Base-by-base conservation (phyloP, 2,888 invertebrate species). In the Drosophila multiciliata region DNA sequence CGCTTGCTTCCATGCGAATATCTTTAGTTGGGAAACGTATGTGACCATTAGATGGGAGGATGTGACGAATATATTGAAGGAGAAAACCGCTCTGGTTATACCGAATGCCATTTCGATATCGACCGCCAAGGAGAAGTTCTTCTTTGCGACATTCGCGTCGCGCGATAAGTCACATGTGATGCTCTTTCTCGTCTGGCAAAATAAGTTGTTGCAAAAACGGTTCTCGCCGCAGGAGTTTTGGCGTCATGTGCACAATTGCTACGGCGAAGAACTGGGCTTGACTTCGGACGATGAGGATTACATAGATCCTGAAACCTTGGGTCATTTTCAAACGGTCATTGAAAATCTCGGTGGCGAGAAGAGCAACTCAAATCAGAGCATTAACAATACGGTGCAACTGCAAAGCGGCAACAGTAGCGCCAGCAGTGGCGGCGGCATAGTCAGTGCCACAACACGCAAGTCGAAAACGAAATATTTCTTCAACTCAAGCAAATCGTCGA, bases 1-100 rank as follows among this genome's bases (percentile, higher is more conserved):
- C 94, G 95, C 99, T 72, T 99, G 99, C 93, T 99, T 99, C 94
- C 97, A 99, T 94, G 98, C 99, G 29, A 99, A 98, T 93, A 99
- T 99, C 91, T 98, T 99, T 93, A 96, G 98, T 89, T 99, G 98
- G 98, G 98, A 99, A 94, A 99, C 98, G 8, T 95, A 95, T 91
- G 94, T 98, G 75, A 96, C 95, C 60, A 94, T 99, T 61, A 95
- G 96, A 83, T 98, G 98, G 96, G 97, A 96, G 92, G 98, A 99
- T 90, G 97, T 99, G 71, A 96, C 97, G 8, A 96, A 97, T 58
- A 97, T 99, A 92, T 98, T 98, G 49, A 99, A 99, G 94, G 98
- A 98, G 93, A 98, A 97, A 94, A 98, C 98, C 0, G 97, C 96
- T 20, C 94, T 97, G 92, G 98, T 99, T 74, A 99, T 99, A 92